Conservation (phyloP, 2,797 vertebrate species). For the Squalus acanthias region DNA sequence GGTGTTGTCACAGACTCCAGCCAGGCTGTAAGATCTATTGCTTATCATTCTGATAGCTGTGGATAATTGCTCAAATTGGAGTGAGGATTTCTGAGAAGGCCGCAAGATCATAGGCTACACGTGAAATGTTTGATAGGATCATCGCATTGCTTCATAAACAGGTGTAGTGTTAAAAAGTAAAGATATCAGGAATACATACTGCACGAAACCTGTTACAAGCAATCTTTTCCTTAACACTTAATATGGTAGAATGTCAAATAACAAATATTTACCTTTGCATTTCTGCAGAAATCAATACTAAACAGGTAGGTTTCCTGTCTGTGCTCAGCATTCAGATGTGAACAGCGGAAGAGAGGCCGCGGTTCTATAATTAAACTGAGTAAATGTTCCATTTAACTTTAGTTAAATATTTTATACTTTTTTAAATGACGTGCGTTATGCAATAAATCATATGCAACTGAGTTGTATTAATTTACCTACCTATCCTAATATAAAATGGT, state of each 20-base stretch:
- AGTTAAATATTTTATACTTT: slow-evolving; percentile 37
- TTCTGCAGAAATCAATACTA: slow-evolving; percentile 26
- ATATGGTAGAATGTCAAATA: background rate
- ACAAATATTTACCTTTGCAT: slow-evolving; percentile 27
- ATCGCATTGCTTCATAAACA: background rate
- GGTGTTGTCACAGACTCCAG: background rate
- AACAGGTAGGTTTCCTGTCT: background rate
- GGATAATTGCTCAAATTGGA: background rate
- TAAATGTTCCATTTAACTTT: slow-evolving; percentile 36
- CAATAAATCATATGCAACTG: slow-evolving; percentile 9
- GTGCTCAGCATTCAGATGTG: background rate
- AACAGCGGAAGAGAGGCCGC: background rate
- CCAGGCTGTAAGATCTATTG: background rate
- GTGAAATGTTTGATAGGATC: background rate
- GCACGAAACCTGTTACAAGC: background rate
- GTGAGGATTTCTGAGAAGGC: background rate
- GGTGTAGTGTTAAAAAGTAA: background rate
- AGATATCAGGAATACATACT: background rate
- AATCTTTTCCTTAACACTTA: slow-evolving; percentile 14
- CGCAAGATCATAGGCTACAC: background rate
- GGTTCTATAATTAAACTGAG: slow-evolving; percentile 36
- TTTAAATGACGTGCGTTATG: slow-evolving; percentile 10
- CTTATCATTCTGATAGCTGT: background rate
- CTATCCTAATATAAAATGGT: background rate
- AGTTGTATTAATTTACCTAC: background rate